A percentile compares a stretch with the other conserved stretches of the same genome.
phyloP scores from a whole-genome alignment of 2,113 vertebrate species.

The Cynocephalus volans region DNA sequence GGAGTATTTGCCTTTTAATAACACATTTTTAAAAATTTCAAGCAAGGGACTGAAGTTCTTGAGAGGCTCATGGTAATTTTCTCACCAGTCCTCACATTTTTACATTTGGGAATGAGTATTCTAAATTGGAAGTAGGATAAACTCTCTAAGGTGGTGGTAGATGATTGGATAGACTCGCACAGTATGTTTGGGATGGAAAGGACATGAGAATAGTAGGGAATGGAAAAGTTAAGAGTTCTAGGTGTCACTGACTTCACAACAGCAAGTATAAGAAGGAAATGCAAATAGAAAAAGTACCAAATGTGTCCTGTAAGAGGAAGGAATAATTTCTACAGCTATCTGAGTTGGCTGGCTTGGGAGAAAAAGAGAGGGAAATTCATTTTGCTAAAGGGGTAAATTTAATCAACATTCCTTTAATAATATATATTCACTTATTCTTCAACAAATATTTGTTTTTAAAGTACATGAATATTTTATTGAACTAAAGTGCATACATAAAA shows the following conservation, averaged over 20 bases:
- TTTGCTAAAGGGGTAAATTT: neutral
- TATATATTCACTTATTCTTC: neutral
- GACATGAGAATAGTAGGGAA: neutral
- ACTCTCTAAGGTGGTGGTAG: neutral
- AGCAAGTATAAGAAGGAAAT: neutral
- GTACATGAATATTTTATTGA: neutral
- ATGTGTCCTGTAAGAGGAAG: neutral
- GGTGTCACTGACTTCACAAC: neutral
- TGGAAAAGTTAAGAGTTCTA: neutral
- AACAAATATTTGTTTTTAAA: neutral
- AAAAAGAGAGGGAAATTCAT: neutral
- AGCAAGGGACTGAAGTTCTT: neutral
- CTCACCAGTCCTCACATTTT: neutral
- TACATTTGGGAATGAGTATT: neutral
- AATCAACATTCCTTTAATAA: neutral
- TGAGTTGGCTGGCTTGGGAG: neutral
- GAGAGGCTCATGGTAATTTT: neutral
- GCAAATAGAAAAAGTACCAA: neutral
- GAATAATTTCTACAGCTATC: neutral
- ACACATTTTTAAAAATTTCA: neutral
- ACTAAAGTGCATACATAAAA: slow-evolving; percentile 13
- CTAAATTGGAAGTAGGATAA: neutral
- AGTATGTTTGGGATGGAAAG: neutral
- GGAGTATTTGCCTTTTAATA: neutral
- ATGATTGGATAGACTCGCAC: neutral